phyloP scores from a whole-genome alignment of 1,140 invertebrate genomes.

The Atta cephalotes region DNA sequence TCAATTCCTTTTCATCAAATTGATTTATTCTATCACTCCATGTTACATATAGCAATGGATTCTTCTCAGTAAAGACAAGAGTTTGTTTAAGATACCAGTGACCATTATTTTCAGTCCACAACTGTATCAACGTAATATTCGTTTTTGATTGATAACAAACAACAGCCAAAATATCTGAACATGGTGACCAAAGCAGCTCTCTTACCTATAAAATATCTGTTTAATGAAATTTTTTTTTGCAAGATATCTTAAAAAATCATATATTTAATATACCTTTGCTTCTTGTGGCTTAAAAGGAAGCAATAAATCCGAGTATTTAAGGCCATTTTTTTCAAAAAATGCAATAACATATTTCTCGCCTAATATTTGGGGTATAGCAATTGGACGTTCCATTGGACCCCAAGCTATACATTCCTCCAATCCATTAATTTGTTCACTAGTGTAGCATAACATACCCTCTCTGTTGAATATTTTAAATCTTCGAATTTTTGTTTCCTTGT shows the following conservation, averaged over 20 bases:
- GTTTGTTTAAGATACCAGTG: slow-evolving; percentile 96
- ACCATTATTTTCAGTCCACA: slow-evolving; percentile 95
- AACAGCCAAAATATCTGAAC: slow-evolving; percentile 92
- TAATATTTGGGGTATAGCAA: slow-evolving; percentile 90
- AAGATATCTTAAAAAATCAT: background rate
- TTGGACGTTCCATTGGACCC: slow-evolving; percentile 93
- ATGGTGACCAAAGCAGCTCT: slow-evolving; percentile 91
- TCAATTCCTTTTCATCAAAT: slow-evolving; percentile 75
- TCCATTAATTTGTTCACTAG: slow-evolving; percentile 90
- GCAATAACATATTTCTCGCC: slow-evolving; percentile 91
- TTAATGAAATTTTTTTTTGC: slow-evolving; percentile 34
- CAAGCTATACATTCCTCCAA: slow-evolving; percentile 91
- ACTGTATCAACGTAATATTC: slow-evolving; percentile 87
- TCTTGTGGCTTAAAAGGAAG: slow-evolving; percentile 88
- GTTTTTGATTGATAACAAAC: slow-evolving; percentile 85
- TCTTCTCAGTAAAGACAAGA: slow-evolving; percentile 85
- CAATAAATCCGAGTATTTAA: slow-evolving; percentile 93
- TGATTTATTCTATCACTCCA: slow-evolving; percentile 86
- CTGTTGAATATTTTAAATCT: slow-evolving; percentile 91
- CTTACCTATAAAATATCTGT: slow-evolving; percentile 85
- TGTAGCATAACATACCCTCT: slow-evolving; percentile 90
- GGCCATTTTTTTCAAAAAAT: slow-evolving; percentile 97
- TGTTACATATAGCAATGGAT: slow-evolving; percentile 85
- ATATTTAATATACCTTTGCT: slow-evolving; percentile 81
- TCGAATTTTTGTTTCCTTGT: slow-evolving; percentile 81